phyloP scores from a whole-genome alignment of 2,113 vertebrate genomes.

The Oreochromis niloticus region DNA sequence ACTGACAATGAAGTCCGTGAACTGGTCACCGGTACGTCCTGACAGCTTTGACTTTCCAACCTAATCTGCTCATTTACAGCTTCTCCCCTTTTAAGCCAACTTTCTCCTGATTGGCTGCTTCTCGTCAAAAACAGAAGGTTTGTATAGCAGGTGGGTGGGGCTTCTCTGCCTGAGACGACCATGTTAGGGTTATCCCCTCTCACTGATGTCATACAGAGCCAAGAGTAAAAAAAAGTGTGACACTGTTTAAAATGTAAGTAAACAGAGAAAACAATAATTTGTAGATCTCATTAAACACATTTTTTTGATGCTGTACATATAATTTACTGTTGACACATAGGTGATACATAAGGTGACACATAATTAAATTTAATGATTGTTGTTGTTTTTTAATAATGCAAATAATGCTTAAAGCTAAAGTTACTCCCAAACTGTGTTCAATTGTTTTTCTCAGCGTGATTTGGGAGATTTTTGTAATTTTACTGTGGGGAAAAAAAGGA shows the following conservation, averaged over 20 bases:
- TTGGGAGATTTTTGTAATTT: not conserved
- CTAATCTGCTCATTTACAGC: not conserved
- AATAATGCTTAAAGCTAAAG: not conserved
- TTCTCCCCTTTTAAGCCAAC: not conserved
- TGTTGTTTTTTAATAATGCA: rapidly evolving
- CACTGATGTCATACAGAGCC: not conserved
- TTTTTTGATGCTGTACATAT: too few species aligned
- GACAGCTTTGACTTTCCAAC: not conserved
- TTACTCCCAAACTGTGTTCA: not conserved
- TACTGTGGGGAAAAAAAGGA: not conserved
- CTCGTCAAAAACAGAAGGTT: not conserved
- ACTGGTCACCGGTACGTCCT: slow-evolving; percentile 82
- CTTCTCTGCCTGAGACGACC: not conserved
- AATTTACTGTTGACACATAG: too few species aligned
- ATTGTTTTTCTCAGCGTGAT: not conserved
- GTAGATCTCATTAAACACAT: not conserved
- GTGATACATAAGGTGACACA: too few species aligned
- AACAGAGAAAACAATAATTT: not conserved
- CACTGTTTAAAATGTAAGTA: not conserved
- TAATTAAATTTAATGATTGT: not conserved
- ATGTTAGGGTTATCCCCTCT: not conserved
- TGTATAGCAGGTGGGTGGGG: not conserved
- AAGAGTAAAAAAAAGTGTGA: not conserved
- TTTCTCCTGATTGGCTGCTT: not conserved
- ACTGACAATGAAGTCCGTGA: slow-evolving; percentile 90